These are phyloP conservation scores for Rhagoletis pomonella DNA, from an alignment of 1,140 invertebrate genomes.

Conservation along the genomic window DNA sequence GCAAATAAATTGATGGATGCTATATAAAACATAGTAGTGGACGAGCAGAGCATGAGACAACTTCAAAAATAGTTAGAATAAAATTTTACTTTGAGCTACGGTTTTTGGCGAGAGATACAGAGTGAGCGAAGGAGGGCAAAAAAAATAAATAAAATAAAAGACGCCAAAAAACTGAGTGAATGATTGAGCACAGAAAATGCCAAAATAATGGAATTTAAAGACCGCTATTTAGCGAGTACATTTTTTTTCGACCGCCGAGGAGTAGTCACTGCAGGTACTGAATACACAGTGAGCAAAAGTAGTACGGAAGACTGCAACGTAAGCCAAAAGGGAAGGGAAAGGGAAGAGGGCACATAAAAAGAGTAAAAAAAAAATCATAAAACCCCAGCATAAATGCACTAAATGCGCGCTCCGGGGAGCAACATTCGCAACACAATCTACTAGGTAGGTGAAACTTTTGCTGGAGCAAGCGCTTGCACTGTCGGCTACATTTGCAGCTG, in stretches of 20 bases:
- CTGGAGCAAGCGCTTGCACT: neutral
- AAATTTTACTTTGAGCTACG: neutral
- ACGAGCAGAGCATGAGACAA: neutral
- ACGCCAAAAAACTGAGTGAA: neutral
- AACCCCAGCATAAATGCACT: no score
- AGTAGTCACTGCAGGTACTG: no score
- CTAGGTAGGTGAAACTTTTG: neutral
- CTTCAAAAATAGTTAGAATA: neutral
- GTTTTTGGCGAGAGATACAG: neutral
- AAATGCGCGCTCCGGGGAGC: neutral
- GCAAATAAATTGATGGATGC: neutral
- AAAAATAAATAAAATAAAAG: neutral
- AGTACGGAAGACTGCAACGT: neutral
- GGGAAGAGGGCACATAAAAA: neutral
- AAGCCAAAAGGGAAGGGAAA: neutral
- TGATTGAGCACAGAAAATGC: constrained; percentile 28
- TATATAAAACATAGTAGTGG: neutral
- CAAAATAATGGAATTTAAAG: constrained; percentile 50
- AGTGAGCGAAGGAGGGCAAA: neutral
- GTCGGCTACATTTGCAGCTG: neutral
- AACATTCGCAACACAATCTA: neutral
- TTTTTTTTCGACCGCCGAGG: neutral
- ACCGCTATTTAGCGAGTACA: neutral
- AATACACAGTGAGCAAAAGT: neutral
- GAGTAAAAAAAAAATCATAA: neutral